A percentile compares a stretch with the other conserved stretches of the same genome.
Evolutionary conservation across 2,888 invertebrate species (phyloP).

Genomic region (Nipponacmea schrenckii): DNA sequence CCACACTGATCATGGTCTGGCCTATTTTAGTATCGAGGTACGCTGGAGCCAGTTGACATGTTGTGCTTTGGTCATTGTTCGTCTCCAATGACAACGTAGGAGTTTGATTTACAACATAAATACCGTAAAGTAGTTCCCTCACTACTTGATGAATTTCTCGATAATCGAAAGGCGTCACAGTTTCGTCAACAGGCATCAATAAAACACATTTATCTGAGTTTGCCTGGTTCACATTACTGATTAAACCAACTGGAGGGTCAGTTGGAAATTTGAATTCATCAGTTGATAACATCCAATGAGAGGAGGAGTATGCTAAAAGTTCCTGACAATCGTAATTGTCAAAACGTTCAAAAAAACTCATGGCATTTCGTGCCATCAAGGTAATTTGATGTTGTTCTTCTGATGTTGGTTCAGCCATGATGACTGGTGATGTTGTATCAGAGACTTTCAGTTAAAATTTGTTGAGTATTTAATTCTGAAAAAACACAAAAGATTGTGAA

Average conservation of each 20-base stretch:
- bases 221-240: slow-evolving; percentile 50
- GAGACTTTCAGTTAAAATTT: no score
- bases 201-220: slow-evolving; percentile 49
- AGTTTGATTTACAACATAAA: slow-evolving; percentile 66
- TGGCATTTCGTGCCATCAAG: slow-evolving; percentile 36
- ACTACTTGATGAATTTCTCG: slow-evolving; percentile 67
- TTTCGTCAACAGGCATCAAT: slow-evolving; percentile 49
- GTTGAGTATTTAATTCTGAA: not conserved
- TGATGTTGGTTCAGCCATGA: not conserved
- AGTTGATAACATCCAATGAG: slow-evolving; percentile 64
- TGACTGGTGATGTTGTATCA: not conserved
- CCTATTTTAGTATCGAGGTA: slow-evolving; percentile 65
- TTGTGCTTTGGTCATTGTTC: slow-evolving; percentile 65
- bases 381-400: slow-evolving; percentile 23
- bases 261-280: slow-evolving; percentile 64
- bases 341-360: slow-evolving; percentile 59
- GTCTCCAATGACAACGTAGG: slow-evolving; percentile 64
- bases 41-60: slow-evolving; percentile 65
- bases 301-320: slow-evolving; percentile 55
- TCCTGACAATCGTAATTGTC: slow-evolving; percentile 66
- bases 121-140: slow-evolving; percentile 64
- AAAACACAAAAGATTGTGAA: not conserved
- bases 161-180: slow-evolving; percentile 52
- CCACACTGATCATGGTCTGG: slow-evolving; percentile 63
- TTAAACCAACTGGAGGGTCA: slow-evolving; percentile 64